These are phyloP conservation scores for Antheraea mylitta DNA, from an alignment of 1,140 invertebrate genomes.

Conservation along the genomic window DNA sequence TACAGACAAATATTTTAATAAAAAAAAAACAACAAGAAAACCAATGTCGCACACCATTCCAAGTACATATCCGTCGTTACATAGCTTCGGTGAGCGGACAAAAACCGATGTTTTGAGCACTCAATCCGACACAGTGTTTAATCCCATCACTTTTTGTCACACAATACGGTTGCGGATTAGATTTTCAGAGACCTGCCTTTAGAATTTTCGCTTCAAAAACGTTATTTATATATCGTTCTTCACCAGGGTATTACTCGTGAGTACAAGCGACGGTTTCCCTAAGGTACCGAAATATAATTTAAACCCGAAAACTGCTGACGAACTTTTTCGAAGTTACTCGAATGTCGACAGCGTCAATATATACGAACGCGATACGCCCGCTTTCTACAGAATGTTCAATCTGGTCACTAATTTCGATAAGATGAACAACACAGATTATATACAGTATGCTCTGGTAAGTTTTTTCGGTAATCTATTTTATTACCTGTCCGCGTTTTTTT, in stretches of 20 bases:
- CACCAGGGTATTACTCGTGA: slow-evolving; percentile 51
- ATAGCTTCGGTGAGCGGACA: too few relatives aligned
- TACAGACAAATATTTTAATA: too few relatives aligned
- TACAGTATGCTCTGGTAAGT: slow-evolving; percentile 83
- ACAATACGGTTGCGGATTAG: background rate
- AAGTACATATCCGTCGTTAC: too few relatives aligned
- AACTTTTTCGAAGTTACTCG: slow-evolving; percentile 49
- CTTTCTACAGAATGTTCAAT: slow-evolving; percentile 79
- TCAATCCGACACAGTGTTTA: too few relatives aligned
- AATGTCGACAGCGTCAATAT: slow-evolving; percentile 48
- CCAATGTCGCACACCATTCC: too few relatives aligned
- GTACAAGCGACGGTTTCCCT: slow-evolving; percentile 47
- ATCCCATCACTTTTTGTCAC: too few relatives aligned
- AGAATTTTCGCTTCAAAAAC: background rate
- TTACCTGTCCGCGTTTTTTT: too few relatives aligned
- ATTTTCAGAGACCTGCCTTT: too few relatives aligned
- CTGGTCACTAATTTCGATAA: slow-evolving; percentile 81
- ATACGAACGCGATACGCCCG: slow-evolving; percentile 40
- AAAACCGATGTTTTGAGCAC: too few relatives aligned
- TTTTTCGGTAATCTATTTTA: too few relatives aligned
- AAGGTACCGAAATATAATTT: slow-evolving; percentile 18
- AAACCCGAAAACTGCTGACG: slow-evolving; percentile 35
- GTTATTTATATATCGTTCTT: background rate
- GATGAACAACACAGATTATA: slow-evolving; percentile 80
- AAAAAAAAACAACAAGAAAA: too few relatives aligned